A percentile compares a stretch with the other conserved stretches of the same genome.
phyloP scores from a whole-genome alignment of 2,113 vertebrate genomes.

The Spermophilus dauricus region DNA sequence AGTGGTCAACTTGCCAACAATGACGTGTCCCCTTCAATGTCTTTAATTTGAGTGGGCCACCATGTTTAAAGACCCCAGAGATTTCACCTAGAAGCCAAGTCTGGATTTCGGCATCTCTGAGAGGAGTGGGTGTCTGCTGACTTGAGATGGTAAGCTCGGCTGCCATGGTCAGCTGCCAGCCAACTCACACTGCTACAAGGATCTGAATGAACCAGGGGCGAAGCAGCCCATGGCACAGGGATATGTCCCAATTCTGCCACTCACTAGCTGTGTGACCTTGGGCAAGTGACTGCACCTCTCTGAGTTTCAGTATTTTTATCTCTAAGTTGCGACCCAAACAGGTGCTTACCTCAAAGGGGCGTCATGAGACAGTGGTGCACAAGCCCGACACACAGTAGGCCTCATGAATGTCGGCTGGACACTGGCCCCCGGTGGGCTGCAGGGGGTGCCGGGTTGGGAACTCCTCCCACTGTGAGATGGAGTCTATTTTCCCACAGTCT shows the following conservation, averaged over 20 bases:
- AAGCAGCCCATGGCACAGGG: neutral
- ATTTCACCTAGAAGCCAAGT: too few species aligned
- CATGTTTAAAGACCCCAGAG: too few species aligned
- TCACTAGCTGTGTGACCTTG: neutral
- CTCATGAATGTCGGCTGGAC: neutral
- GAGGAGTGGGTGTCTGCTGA: too few species aligned
- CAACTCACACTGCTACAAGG: neutral
- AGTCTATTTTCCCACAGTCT: neutral
- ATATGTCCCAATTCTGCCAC: neutral
- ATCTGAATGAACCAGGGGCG: neutral
- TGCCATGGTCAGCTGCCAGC: neutral
- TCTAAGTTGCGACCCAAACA: neutral
- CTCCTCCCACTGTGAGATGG: too few species aligned
- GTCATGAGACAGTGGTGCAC: neutral
- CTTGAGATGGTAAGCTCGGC: too few species aligned
- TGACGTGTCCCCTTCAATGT: too few species aligned
- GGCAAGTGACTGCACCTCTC: neutral
- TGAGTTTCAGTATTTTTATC: neutral
- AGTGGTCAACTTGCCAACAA: too few species aligned
- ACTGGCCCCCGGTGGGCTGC: too few species aligned
- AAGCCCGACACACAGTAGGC: neutral
- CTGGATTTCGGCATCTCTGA: too few species aligned
- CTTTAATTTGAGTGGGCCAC: too few species aligned
- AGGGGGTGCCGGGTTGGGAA: neutral
- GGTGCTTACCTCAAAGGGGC: neutral